These are phyloP conservation scores for Muntiacus muntjak DNA, from an alignment of 2,113 vertebrate species.

Conservation along the genomic window DNA sequence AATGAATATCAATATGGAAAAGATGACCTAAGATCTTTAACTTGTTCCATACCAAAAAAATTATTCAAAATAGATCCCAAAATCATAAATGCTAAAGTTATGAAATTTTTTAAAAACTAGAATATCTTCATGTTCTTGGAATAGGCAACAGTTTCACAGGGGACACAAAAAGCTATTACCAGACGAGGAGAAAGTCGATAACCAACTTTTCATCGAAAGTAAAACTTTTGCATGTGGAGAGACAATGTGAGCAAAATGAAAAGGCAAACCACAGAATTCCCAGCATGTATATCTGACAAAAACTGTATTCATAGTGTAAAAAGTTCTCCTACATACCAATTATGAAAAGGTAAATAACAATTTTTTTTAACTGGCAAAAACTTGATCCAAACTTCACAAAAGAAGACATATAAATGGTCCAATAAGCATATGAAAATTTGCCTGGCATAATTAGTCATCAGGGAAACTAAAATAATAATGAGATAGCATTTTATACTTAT, in stretches of 20 bases:
- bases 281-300: neutral
- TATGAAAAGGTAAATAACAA: neutral
- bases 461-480: neutral
- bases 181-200: neutral
- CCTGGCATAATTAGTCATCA: neutral
- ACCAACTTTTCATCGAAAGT: neutral
- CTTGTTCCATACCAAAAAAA: neutral
- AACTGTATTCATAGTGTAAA: neutral
- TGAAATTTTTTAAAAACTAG: neutral
- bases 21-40: neutral
- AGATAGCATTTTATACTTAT: neutral
- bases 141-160: neutral
- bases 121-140: neutral
- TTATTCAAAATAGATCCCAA: slow-evolving; percentile 6
- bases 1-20: neutral
- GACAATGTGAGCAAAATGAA: neutral
- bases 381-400: neutral
- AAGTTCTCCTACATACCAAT: neutral
- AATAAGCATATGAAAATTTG: neutral
- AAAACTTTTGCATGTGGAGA: neutral
- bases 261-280: neutral
- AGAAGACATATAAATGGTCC: neutral
- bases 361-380: neutral
- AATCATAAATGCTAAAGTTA: slow-evolving; percentile 14
- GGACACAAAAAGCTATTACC: neutral